Evolutionary conservation across 2,113 vertebrate genomes (phyloP), one percentile per base, ranked within the genome.

Genomic region (Saguinus imperator): DNA sequence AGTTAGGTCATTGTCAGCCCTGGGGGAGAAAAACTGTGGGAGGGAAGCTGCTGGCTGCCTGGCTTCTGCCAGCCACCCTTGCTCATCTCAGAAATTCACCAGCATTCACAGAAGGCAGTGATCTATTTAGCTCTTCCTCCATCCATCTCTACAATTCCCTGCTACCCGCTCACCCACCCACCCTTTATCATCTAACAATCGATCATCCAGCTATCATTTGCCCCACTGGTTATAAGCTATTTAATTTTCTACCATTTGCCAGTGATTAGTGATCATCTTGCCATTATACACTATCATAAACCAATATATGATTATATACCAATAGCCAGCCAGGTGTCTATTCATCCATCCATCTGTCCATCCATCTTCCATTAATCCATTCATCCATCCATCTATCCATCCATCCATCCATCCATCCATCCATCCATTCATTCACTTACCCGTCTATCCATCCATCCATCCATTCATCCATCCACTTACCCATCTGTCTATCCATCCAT

Each of bases 341-440:
- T 57, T 0, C 9, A 3, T 12, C 3, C 57, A 8, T 3, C 12
- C 32, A 40, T 0, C 48, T 0, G 0, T 64, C 3, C 37, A 0
- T 40, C 6, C n/a, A 77, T 3, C 37, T 40, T 40, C 37, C 37
- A 40, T 40, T 3, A 40, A 40, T 40, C 37, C 37, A 40, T 40
- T 40, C 37, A 64, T 11, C 9, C 58, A 61, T 5, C 23, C 10
- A 29, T 0, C 4, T 0, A 11, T 1, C 58, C 10, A 29, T 25
- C 57, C 10, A 64, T 13, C 27, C 27, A 29, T 6, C 27, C 61
- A 58, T 13, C 61, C 27, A 64, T 5, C 27, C 27, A 29, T 0
- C 61, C 61, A 29, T 0, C 6, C 6, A 58, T 25, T 8, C 58
- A 58, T 3, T 0, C 2, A 29, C 1, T 27, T 4, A 1, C 16